Evolutionary conservation across 2,797 vertebrate genomes (phyloP).

Genomic region (Eulemur albifrons): DNA sequence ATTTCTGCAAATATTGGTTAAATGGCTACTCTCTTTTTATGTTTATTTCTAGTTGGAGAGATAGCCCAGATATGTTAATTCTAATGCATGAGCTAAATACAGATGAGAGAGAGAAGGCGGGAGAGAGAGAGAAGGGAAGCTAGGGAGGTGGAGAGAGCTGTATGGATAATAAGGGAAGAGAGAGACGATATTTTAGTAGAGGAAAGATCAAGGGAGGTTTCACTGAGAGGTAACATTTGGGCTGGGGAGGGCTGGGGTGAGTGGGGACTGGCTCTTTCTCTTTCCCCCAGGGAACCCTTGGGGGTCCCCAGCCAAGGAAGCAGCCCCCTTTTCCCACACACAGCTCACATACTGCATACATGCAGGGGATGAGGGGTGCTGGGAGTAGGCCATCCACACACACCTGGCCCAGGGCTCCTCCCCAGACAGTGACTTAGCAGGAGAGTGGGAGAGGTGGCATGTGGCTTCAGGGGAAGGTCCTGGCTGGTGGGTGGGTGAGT

Average conservation of each 20-base stretch:
- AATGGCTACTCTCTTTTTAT: background rate
- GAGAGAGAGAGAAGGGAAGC: too few species aligned
- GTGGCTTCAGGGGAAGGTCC: slow-evolving; percentile 53
- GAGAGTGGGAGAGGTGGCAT: background rate
- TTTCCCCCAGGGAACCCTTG: background rate
- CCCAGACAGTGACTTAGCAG: slow-evolving; percentile 26
- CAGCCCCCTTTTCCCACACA: background rate
- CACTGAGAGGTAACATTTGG: background rate
- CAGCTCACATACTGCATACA: slow-evolving; percentile 67
- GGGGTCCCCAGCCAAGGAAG: slow-evolving; percentile 19
- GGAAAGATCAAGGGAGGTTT: background rate
- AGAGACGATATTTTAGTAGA: background rate
- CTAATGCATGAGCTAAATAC: background rate
- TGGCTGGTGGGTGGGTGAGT: slow-evolving; percentile 46
- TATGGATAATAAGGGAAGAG: background rate
- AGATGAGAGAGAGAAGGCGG: background rate
- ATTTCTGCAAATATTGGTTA: background rate
- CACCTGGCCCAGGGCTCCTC: slow-evolving; percentile 22
- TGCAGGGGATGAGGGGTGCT: slow-evolving; percentile 39
- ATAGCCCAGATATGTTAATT: background rate
- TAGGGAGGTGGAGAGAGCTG: background rate
- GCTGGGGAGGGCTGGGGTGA: slow-evolving; percentile 44
- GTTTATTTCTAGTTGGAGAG: background rate
- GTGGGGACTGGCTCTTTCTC: slow-evolving; percentile 39
- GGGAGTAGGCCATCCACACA: slow-evolving; percentile 1